These are phyloP conservation scores for Mimumesa dahlbomi DNA, from an alignment of 2,888 invertebrate species.

Conservation along the genomic window DNA sequence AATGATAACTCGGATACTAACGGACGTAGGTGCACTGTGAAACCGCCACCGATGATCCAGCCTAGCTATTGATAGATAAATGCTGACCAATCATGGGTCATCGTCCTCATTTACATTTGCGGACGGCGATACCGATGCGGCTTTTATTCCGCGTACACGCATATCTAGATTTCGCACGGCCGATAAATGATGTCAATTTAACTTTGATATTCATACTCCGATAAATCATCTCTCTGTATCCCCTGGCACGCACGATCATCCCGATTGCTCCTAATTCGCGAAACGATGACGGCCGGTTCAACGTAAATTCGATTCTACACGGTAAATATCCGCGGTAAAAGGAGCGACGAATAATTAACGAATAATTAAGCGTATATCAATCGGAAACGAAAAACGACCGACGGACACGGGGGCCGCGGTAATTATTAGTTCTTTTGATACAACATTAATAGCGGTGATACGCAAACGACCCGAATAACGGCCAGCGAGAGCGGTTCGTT, in stretches of 20 bases:
- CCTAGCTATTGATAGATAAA: slow-evolving; percentile 48
- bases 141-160: slow-evolving; percentile 12
- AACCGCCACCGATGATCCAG: slow-evolving; percentile 40
- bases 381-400: no score
- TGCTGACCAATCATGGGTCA: slow-evolving; percentile 46
- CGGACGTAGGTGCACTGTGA: slow-evolving; percentile 24
- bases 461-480: neutral
- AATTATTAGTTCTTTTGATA: no score
- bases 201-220: slow-evolving; percentile 23
- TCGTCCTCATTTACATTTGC: slow-evolving; percentile 46
- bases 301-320: slow-evolving; percentile 1
- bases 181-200: slow-evolving; percentile 38
- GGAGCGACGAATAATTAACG: neutral
- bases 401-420: no score
- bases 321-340: slow-evolving; percentile 2
- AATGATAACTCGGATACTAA: slow-evolving; percentile 47
- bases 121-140: slow-evolving; percentile 33
- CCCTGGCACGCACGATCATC: slow-evolving; percentile 5
- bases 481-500: neutral
- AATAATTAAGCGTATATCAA: no score
- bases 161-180: slow-evolving; percentile 28
- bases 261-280: slow-evolving; percentile 14
- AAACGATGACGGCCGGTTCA: slow-evolving; percentile 18
- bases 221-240: slow-evolving; percentile 51
- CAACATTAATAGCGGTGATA: no score